Conservation (phyloP, 2,797 vertebrate genomes). For the Okamejei kenojei region DNA sequence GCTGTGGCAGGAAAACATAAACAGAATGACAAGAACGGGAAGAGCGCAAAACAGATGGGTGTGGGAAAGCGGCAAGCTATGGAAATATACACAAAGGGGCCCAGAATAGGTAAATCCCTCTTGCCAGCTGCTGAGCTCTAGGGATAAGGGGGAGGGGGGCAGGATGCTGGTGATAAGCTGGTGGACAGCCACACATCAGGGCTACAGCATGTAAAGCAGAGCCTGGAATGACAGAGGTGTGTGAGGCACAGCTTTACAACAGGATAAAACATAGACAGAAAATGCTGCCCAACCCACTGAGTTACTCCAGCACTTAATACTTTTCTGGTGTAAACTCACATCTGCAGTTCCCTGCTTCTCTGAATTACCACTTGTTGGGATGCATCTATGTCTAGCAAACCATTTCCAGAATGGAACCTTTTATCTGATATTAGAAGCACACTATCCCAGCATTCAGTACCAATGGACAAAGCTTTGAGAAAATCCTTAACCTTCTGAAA, state of each 20-base stretch:
- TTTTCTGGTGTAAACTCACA: too few relatives aligned
- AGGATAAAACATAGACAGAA: neutral
- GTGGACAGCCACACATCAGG: neutral
- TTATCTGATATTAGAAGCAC: too few relatives aligned
- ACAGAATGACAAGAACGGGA: neutral
- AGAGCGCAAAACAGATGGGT: neutral
- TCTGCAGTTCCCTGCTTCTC: too few relatives aligned
- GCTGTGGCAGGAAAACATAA: neutral
- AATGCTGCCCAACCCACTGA: neutral
- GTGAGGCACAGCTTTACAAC: neutral
- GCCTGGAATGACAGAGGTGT: neutral
- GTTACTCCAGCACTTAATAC: too few relatives aligned
- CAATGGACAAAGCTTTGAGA: too few relatives aligned
- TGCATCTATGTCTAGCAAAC: too few relatives aligned
- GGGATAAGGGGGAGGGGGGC: neutral
- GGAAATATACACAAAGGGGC: neutral
- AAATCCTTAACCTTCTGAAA: too few relatives aligned
- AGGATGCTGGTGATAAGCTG: neutral
- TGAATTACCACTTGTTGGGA: too few relatives aligned
- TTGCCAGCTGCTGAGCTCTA: neutral
- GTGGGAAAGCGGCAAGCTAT: neutral
- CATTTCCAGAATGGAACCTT: too few relatives aligned
- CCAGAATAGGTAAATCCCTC: conserved; percentile 2
- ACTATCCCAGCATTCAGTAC: too few relatives aligned
- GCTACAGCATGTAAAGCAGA: neutral